These are phyloP conservation scores for Tringa solitaria DNA, from an alignment of 2,113 vertebrate species.

Conservation along the genomic window DNA sequence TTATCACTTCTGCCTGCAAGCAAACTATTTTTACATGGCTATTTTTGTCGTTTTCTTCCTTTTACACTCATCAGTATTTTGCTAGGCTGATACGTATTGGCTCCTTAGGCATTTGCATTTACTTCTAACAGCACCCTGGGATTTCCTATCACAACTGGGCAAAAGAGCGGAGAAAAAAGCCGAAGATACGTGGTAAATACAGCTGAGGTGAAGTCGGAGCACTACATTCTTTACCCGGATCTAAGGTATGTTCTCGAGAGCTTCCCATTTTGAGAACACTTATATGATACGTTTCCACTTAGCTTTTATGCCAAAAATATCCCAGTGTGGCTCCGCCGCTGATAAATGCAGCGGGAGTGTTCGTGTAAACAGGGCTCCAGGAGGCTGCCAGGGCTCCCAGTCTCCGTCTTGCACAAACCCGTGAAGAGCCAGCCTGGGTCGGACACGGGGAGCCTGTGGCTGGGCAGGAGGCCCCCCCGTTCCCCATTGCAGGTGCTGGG, in stretches of 20 bases:
- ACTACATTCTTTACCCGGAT: not conserved
- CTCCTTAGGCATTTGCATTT: not conserved
- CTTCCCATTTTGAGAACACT: conserved; percentile 41
- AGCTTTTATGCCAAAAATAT: conserved; percentile 54
- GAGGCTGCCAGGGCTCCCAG: not conserved
- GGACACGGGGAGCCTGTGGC: not conserved
- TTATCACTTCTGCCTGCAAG: not conserved
- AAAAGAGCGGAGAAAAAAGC: not conserved
- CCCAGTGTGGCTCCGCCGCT: accelerated
- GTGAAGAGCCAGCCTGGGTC: not conserved
- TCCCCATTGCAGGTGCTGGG: not conserved
- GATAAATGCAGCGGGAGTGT: conserved; percentile 6
- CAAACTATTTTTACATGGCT: not conserved
- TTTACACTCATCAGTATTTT: not conserved
- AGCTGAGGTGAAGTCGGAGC: not conserved
- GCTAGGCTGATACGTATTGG: not conserved
- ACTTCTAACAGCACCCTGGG: not conserved
- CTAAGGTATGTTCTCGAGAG: conserved; percentile 32
- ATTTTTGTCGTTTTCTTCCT: conserved; percentile 1
- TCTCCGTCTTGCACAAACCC: not conserved
- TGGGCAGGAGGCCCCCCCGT: not conserved
- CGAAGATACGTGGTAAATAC: not conserved
- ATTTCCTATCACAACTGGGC: not conserved
- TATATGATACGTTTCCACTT: not conserved
- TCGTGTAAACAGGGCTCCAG: not conserved